phyloP scores from a whole-genome alignment of 2,888 invertebrate genomes.

The Sialis lutaria region DNA sequence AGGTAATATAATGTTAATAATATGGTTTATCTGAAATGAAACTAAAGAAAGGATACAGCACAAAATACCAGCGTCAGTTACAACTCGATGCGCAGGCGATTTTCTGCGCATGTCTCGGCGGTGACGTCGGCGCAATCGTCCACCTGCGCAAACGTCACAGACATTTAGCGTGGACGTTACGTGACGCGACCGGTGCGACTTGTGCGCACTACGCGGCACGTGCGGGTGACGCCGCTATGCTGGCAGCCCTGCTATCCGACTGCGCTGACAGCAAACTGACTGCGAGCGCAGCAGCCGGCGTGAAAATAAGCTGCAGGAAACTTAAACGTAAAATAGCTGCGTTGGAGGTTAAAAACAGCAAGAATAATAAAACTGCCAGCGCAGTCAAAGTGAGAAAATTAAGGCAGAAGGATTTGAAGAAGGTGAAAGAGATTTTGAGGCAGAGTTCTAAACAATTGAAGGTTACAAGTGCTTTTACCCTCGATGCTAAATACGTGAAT shows the following conservation, averaged over 20 bases:
- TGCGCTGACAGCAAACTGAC: not conserved
- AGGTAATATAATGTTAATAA: too few relatives aligned
- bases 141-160: not conserved
- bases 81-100: too few relatives aligned
- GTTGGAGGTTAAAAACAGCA: not conserved
- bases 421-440: not conserved
- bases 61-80: too few relatives aligned
- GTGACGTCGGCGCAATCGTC: not conserved
- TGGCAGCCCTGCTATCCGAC: not conserved
- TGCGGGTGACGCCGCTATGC: not conserved
- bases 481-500: not conserved
- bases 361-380: not conserved
- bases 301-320: too few relatives aligned
- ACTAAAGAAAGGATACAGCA: too few relatives aligned
- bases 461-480: not conserved
- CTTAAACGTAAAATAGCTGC: not conserved
- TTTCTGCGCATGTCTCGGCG: not conserved
- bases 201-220: conserved; percentile 3
- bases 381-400: too few relatives aligned
- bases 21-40: too few relatives aligned
- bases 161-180: not conserved
- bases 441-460: not conserved
- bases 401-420: not conserved
- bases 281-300: not conserved
- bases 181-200: conserved; percentile 2